Percentiles rank a stretch among this genome's conserved stretches.
Conservation (phyloP, 1,140 invertebrate genomes). For the Drosophila kanapiae region DNA sequence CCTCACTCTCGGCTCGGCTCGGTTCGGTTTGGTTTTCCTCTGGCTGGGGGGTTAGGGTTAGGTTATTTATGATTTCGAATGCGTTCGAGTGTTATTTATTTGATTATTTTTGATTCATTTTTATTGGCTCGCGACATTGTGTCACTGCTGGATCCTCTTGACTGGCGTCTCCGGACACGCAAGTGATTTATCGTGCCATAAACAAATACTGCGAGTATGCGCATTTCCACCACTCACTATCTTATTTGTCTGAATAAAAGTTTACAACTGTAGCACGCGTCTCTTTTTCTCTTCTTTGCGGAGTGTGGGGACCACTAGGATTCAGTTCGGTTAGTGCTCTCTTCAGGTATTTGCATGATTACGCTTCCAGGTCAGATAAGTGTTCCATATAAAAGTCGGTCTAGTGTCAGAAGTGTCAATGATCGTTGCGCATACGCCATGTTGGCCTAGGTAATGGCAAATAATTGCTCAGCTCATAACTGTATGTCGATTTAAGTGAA, state of each 20-base stretch:
- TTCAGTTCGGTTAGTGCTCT: conserved; percentile 16
- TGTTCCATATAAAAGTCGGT: neutral
- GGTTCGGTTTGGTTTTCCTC: conserved; percentile 1
- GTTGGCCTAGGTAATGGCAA: conserved; percentile 47
- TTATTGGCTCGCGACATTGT: conserved; percentile 76
- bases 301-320: neutral
- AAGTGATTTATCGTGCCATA: conserved; percentile 70
- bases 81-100: conserved; percentile 72
- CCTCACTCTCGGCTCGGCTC: neutral
- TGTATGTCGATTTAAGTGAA: conserved; percentile 15
- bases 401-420: conserved; percentile 11
- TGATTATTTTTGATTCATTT: conserved; percentile 83
- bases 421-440: conserved; percentile 60
- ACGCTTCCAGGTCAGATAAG: conserved; percentile 24
- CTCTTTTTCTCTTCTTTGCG: neutral
- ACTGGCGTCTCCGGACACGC: conserved; percentile 51
- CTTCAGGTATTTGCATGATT: conserved; percentile 56
- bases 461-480: conserved; percentile 18
- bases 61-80: conserved; percentile 60
- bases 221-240: conserved; percentile 40
- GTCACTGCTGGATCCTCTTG: conserved; percentile 70
- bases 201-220: conserved; percentile 34
- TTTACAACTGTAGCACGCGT: conserved; percentile 56
- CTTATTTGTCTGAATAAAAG: conserved; percentile 53
- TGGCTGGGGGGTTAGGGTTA: conserved; percentile 5